These are phyloP conservation scores for Tauraco erythrolophus DNA, from an alignment of 2,113 vertebrate genomes.

Conservation along the genomic window DNA sequence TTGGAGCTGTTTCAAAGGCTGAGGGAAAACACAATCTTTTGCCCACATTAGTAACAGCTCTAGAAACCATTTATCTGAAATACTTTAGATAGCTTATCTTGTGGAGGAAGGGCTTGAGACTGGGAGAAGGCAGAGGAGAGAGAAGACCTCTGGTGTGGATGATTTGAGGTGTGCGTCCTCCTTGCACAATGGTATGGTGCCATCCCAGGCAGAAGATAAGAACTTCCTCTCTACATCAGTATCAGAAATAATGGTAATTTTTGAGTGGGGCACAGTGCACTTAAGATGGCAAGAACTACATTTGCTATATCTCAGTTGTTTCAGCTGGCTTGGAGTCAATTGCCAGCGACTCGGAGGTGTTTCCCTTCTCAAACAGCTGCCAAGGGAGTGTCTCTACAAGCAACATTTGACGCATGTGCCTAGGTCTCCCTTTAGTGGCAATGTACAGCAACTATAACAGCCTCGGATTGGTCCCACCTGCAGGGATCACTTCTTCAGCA, in stretches of 20 bases:
- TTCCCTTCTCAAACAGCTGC: not conserved
- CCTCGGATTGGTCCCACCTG: not conserved
- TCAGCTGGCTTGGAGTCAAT: not conserved
- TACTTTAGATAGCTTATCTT: not conserved
- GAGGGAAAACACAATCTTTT: not conserved
- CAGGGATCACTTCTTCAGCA: not conserved
- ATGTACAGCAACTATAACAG: not conserved
- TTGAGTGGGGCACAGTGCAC: not conserved
- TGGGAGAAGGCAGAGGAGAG: not conserved
- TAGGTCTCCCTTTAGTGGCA: conserved; percentile 5
- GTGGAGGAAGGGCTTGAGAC: not conserved
- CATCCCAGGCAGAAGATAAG: not conserved
- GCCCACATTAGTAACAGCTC: not conserved
- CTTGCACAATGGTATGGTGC: not conserved
- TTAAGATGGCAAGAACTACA: not conserved
- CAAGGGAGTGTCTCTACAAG: not conserved
- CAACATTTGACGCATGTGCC: not conserved
- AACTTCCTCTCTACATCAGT: not conserved
- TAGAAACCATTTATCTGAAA: not conserved
- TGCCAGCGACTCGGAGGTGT: not conserved
- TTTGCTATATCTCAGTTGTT: not conserved
- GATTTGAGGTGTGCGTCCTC: not conserved
- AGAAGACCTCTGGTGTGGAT: not conserved
- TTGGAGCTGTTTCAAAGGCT: not conserved
- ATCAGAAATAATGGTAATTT: not conserved